phyloP scores from a whole-genome alignment of 2,888 invertebrate genomes.

The Ptycholaimellus sp. region DNA sequence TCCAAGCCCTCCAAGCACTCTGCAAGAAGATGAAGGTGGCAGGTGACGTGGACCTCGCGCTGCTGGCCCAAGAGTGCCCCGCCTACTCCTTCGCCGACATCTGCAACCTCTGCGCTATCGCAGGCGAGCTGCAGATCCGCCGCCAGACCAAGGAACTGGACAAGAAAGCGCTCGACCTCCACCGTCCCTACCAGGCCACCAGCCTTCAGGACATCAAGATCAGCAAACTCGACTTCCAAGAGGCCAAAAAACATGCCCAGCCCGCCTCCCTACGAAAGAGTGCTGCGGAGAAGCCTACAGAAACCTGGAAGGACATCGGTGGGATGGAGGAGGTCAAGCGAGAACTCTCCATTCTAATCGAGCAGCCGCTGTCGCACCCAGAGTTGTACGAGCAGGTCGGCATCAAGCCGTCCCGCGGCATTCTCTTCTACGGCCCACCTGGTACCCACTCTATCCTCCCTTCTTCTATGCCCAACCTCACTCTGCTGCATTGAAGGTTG shows the following conservation, averaged over 20 bases:
- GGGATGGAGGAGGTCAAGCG: slow-evolving; percentile 80
- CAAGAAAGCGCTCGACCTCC: too few species aligned
- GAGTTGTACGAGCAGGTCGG: slow-evolving; percentile 99
- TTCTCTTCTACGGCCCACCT: slow-evolving; percentile 94
- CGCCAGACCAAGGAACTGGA: too few species aligned
- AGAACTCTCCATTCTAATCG: slow-evolving; percentile 89
- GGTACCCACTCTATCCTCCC: too few species aligned
- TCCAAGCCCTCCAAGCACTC: slow-evolving; percentile 91
- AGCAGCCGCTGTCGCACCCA: slow-evolving; percentile 96
- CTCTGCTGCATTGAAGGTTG: too few species aligned
- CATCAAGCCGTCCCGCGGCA: slow-evolving; percentile 96
- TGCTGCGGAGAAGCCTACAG: slow-evolving; percentile 92
- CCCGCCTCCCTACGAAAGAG: slow-evolving; percentile 95
- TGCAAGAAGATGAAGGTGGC: slow-evolving; percentile 99
- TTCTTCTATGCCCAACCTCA: too few species aligned
- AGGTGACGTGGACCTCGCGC: slow-evolving; percentile 92
- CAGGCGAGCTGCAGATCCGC: slow-evolving; percentile 95
- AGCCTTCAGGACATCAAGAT: too few species aligned
- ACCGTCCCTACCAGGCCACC: too few species aligned
- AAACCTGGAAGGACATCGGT: slow-evolving; percentile 89
- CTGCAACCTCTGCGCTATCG: slow-evolving; percentile 92
- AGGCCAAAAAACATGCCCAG: slow-evolving; percentile 93
- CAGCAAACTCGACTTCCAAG: slow-evolving; percentile 96
- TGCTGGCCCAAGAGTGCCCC: slow-evolving; percentile 91
- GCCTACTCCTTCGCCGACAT: slow-evolving; percentile 97